These are phyloP conservation scores for Rhagoletis zephyria DNA, from an alignment of 1,140 invertebrate species.

Conservation along the genomic window DNA sequence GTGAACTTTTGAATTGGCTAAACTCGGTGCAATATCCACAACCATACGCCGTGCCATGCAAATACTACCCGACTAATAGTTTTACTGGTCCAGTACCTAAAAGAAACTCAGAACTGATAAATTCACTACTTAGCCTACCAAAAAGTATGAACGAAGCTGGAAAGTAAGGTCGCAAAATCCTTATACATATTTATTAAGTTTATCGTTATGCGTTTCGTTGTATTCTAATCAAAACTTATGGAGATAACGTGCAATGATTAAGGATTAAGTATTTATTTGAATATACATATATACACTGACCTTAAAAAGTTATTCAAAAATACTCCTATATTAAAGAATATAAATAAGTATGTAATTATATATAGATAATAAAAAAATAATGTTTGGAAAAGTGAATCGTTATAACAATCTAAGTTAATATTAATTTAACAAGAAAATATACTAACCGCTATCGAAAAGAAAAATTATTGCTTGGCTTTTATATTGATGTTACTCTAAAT, in stretches of 20 bases:
- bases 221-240: not conserved
- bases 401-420: not conserved
- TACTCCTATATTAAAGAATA: slow-evolving; percentile 10
- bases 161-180: slow-evolving; percentile 67
- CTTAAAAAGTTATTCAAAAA: not conserved
- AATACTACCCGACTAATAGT: slow-evolving; percentile 63
- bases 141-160: slow-evolving; percentile 83
- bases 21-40: slow-evolving; percentile 61
- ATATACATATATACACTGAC: not conserved
- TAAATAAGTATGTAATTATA: not conserved
- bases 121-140: slow-evolving; percentile 81
- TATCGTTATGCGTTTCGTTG: not conserved
- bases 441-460: too few species aligned
- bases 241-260: not conserved
- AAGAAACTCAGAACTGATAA: slow-evolving; percentile 83
- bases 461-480: too few species aligned
- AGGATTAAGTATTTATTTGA: not conserved
- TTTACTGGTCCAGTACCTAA: slow-evolving; percentile 73
- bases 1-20: slow-evolving; percentile 68
- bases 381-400: not conserved
- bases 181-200: not conserved
- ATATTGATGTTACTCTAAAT: too few species aligned
- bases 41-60: slow-evolving; percentile 60
- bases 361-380: not conserved
- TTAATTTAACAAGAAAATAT: not conserved